Conservation (phyloP, 2,888 invertebrate species). For the Hypena proboscidalis region DNA sequence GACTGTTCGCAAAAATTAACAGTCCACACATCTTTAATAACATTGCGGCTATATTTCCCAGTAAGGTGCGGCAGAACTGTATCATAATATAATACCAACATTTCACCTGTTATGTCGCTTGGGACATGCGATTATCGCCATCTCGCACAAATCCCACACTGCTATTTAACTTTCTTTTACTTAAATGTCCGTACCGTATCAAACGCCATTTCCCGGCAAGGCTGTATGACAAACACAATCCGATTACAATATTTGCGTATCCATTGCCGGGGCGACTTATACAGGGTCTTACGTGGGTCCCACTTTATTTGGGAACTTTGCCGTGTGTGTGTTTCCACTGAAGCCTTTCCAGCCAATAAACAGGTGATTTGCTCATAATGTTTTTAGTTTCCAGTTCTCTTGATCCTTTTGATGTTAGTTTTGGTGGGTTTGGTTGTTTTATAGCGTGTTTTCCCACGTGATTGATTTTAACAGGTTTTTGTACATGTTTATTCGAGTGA, state of each 20-base stretch:
- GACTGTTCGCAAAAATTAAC: no score
- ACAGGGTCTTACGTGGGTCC: constrained; percentile 36
- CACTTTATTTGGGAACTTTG: constrained; percentile 44
- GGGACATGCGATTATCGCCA: background rate
- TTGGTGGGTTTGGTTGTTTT: constrained; percentile 6
- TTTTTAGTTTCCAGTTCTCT: constrained; percentile 32
- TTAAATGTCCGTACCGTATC: constrained; percentile 5
- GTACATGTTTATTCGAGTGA: background rate
- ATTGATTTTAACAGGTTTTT: background rate
- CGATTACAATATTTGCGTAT: constrained; percentile 58
- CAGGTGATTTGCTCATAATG: constrained; percentile 42
- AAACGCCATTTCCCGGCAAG: constrained; percentile 12
- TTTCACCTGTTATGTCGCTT: no score
- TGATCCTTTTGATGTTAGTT: constrained; percentile 18
- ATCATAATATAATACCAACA: no score
- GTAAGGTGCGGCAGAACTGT: no score
- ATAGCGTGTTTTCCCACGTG: background rate
- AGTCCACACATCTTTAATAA: no score
- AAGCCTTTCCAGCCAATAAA: constrained; percentile 37
- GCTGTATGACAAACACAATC: constrained; percentile 49
- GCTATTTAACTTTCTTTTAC: constrained; percentile 4
- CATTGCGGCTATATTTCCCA: no score
- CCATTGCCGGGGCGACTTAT: constrained; percentile 39
- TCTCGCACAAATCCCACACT: constrained; percentile 3
- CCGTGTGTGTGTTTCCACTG: constrained; percentile 41